Evolutionary conservation across 1,140 invertebrate species (phyloP), one percentile per base, ranked within the genome.

Genomic region (Procambarus virginalis): DNA sequence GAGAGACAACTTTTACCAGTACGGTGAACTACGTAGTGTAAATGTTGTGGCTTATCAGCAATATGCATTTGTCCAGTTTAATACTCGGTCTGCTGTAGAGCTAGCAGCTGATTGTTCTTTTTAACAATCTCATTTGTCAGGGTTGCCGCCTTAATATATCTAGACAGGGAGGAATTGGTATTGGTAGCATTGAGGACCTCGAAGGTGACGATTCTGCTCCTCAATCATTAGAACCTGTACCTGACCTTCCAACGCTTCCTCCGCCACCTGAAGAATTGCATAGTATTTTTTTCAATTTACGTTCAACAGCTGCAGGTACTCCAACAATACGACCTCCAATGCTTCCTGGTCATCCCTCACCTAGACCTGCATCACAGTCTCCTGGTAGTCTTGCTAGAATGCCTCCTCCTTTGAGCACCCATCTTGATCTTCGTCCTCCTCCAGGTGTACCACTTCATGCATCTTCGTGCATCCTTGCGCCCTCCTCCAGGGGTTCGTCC

Each of bases 41-140:
- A 98, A 98, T 73, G 95, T 99, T 92, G 97, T 99, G 2, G 96
- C 96, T 0, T 96, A 98, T 92, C 98, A 99, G 92, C 98, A 99
- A 92, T 99, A 99, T 95, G 98, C 98, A 0, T 99, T 99, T 94
- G 97, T 99, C 6, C 98, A 99, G 93, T 99, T 98, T 93, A 99
- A 98, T 0, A 96, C 96, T 55, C 95, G 99, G 89, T 94, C 95
- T 79, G 96, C 98, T 1, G 98, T 99, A 0, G 99, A 99, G 94
- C 94, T 96, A 89, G 99, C 99, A 14, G 98, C 98, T 3, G 98
- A 99, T 93, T 97, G 97, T 92, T 98, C 98, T 0, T 99, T 99
- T 99, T 93, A 99, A 99, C 93, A 99, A 99, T 93, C 94, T 99
- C 22, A 98, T 98, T 51, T 95, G 99, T 22, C 96, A 96, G 45